Base-by-base conservation (phyloP, 2,888 invertebrate genomes). In the Mimumesa dahlbomi region DNA sequence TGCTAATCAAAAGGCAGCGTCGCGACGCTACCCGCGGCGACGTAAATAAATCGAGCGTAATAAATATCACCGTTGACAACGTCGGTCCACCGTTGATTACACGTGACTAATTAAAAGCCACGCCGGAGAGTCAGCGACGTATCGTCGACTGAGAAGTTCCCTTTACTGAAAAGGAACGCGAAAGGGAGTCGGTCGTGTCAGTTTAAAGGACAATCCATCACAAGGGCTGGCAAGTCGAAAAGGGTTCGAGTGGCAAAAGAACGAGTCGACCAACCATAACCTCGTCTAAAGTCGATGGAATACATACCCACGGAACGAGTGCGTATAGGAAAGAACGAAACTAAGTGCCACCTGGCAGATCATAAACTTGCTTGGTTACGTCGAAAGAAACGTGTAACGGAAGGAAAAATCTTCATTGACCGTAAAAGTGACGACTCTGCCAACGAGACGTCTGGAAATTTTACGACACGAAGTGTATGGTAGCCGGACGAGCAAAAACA, bases 151-250 rank as follows among this genome's bases (percentile, higher is more conserved):
- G n/a, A n/a, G n/a, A n/a, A n/a, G n/a, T n/a, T n/a, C n/a, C n/a
- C n/a, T n/a, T n/a, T n/a, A n/a, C n/a, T n/a, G n/a, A n/a, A n/a
- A n/a, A n/a, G n/a, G n/a, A n/a, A n/a, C n/a, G n/a, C n/a, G n/a
- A n/a, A n/a, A n/a, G n/a, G n/a, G n/a, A n/a, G n/a, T n/a, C n/a
- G n/a, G n/a, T n/a, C n/a, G n/a, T n/a, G n/a, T n/a, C n/a, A n/a
- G n/a, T n/a, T n/a, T n/a, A n/a, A 34, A 11, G 11, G 36, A 57
- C 76, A 43, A 76, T 76, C 67, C 57, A 77, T 76, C 70, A 67
- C 59, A 21, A 21, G n/a, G 38, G 29, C 19, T 49, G 67, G 25
- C 70, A 45, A 22, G 48, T 34, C 25, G 36, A 19, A 25, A 25
- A 3, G 25, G 29, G 31, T 46, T 11, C 19, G 7, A 40, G 40